Base-by-base conservation (phyloP, 1,140 invertebrate genomes). In the Dendroctonus valens region DNA sequence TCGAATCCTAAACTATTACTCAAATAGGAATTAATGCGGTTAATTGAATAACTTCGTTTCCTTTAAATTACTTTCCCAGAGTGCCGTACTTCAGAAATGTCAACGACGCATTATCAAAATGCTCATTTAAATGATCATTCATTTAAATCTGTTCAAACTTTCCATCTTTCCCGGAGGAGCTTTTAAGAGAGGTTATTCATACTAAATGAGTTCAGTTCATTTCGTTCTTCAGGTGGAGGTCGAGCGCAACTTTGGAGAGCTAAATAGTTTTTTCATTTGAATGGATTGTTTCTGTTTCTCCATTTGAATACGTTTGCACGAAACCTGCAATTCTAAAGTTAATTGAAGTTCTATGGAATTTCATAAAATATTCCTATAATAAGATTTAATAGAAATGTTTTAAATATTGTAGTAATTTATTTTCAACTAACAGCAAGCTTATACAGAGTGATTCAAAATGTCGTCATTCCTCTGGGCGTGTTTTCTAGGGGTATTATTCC, bases 71-170 rank as follows among this genome's bases (percentile, higher is more conserved):
- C 42, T 46, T 2, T 46, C 42, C 8, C 42, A 9, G 12, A 46
- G 42, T 46, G 42, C 42, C 42, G 4, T 46, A 12, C 42, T 46
- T 46, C 4, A 46, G 8, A 9, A 12, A 12, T 12, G 42, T 26
- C 26, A 26, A 26, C 26, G 12, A 46, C 42, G 42, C 42, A 46
- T 46, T 46, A 46, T 46, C 42, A 46, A 46, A 46, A 46, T 12
- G 8, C 12, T 46, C 42, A 46, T 46, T 46, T 46, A 46, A 51
- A 51, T 51, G 50, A 51, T 51, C 50, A 51, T 51, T 51, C 50
- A 51, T 51, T 51, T 51, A 51, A 12, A 51, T 51, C 50, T 51
- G 50, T 51, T 51, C 11, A 51, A 51, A 51, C 50, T 51, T 51
- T 51, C 15, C 15, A 51, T 51, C 50, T 51, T 12, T 51, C 50